These are phyloP conservation scores for Whitmania pigra DNA, from an alignment of 1,140 invertebrate species.

Conservation along the genomic window DNA sequence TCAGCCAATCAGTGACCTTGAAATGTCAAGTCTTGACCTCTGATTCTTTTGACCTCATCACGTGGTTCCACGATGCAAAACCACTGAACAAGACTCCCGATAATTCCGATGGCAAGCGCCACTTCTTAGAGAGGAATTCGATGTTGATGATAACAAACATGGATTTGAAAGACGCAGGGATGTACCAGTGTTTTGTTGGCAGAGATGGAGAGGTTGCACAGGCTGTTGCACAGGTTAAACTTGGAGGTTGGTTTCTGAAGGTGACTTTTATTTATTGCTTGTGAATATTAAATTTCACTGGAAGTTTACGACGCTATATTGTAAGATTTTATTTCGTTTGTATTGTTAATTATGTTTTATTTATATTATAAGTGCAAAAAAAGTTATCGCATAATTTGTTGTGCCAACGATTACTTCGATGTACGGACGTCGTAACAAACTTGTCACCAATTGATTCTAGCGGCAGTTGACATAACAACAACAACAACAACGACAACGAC, in stretches of 20 bases:
- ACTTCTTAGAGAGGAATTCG: not conserved
- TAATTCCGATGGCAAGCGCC: not conserved
- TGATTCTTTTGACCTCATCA: not conserved
- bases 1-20: not conserved
- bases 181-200: conserved; percentile 8
- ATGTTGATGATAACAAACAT: not conserved
- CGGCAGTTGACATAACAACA: too few species aligned
- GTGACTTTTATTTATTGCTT: too few species aligned
- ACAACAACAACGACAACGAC: too few species aligned
- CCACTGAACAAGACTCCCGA: not conserved
- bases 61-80: not conserved
- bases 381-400: too few species aligned
- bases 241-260: not conserved
- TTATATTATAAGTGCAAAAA: too few species aligned
- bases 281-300: too few species aligned
- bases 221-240: not conserved
- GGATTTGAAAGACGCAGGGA: not conserved
- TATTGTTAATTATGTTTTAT: too few species aligned
- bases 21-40: not conserved
- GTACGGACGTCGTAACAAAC: too few species aligned
- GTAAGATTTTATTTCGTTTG: too few species aligned
- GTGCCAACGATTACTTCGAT: too few species aligned
- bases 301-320: too few species aligned
- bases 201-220: not conserved
- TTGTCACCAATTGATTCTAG: too few species aligned